These are phyloP conservation scores for Ceyx cyanopectus DNA, from an alignment of 2,113 vertebrate genomes.

Conservation along the genomic window DNA sequence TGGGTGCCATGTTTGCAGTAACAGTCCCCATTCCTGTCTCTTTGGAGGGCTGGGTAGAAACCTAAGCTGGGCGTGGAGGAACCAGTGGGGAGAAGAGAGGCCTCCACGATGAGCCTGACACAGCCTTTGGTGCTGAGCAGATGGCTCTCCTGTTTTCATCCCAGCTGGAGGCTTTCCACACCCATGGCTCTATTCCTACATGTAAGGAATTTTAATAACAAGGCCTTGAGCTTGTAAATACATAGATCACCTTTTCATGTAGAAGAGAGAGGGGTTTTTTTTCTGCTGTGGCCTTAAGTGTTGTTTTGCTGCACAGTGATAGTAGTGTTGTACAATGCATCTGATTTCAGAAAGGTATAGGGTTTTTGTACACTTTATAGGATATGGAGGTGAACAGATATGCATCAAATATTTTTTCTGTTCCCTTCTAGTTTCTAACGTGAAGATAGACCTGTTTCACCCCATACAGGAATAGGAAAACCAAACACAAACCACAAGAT, in stretches of 20 bases:
- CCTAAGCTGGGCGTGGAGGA: neutral
- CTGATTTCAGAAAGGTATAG: neutral
- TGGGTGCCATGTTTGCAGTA: neutral
- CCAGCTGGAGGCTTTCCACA: neutral
- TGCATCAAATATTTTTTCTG: neutral
- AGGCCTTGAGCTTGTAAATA: neutral
- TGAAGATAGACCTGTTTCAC: neutral
- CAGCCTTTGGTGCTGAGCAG: neutral
- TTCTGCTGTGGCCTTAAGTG: neutral
- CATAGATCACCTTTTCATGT: fast-evolving
- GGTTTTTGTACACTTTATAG: neutral
- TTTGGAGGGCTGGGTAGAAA: neutral
- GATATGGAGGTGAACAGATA: neutral
- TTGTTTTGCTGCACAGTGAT: neutral
- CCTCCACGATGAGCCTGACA: fast-evolving
- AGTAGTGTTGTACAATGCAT: neutral
- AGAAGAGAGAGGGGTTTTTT: fast-evolving
- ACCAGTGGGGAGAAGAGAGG: neutral
- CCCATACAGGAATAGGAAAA: neutral
- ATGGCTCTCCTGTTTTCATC: neutral
- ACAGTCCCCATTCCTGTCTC: too few relatives aligned
- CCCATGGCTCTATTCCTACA: neutral
- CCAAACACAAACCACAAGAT: neutral
- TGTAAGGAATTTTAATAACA: neutral
- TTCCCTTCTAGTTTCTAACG: neutral